A percentile compares a stretch with the other conserved stretches of the same genome.
phyloP scores from a whole-genome alignment of 2,888 invertebrate genomes.

The Stenichneumon culpator region DNA sequence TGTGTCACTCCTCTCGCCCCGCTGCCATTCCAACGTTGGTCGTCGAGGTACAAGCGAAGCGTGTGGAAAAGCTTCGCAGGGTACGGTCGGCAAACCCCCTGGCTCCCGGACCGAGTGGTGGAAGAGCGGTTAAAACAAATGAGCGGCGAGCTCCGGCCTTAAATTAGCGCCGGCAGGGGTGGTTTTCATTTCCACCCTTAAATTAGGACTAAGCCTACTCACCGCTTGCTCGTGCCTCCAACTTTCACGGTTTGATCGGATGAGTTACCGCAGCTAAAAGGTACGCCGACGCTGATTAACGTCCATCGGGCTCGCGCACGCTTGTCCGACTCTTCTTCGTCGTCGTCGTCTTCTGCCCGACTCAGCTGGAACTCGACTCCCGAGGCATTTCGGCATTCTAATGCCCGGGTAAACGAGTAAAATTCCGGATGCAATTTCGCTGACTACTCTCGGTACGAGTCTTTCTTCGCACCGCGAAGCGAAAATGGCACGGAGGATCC shows the following conservation, averaged over 20 bases:
- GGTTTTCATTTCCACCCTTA: slow-evolving; percentile 85
- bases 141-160: slow-evolving; percentile 84
- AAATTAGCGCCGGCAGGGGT: slow-evolving; percentile 84
- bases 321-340: slow-evolving; percentile 39
- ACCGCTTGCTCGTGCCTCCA: slow-evolving; percentile 73
- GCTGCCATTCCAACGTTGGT: slow-evolving; percentile 47
- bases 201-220: slow-evolving; percentile 84
- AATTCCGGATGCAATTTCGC: slow-evolving; percentile 45
- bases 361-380: slow-evolving; percentile 15
- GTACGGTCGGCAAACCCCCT: slow-evolving; percentile 47
- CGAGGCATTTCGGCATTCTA: slow-evolving; percentile 16
- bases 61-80: slow-evolving; percentile 57
- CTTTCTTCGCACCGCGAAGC: not conserved
- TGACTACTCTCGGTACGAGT: not conserved
- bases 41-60: slow-evolving; percentile 26
- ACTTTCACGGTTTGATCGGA: slow-evolving; percentile 83
- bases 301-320: slow-evolving; percentile 62
- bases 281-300: slow-evolving; percentile 78
- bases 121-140: slow-evolving; percentile 84
- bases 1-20: slow-evolving; percentile 64
- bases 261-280: slow-evolving; percentile 81
- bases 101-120: slow-evolving; percentile 64
- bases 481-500: not conserved
- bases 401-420: slow-evolving; percentile 36
- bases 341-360: slow-evolving; percentile 34